Evolutionary conservation across 2,797 vertebrate species (phyloP), one percentile per base, ranked within the genome.

Genomic region (Perdix hodgsoniae): DNA sequence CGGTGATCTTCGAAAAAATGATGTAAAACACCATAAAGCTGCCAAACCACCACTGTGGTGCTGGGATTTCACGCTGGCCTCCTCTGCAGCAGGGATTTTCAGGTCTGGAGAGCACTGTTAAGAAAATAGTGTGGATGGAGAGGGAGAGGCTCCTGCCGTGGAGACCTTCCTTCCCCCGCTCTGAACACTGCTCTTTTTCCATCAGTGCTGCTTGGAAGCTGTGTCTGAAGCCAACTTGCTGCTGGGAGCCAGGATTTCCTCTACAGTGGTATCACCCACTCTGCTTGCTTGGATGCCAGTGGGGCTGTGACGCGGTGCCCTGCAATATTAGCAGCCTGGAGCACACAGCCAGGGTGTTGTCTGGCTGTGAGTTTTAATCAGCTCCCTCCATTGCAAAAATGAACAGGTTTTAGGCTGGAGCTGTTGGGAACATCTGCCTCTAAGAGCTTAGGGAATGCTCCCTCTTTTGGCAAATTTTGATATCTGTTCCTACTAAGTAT

Each of bases 1-100:
- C 92, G 87, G 87, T 82, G 91, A 49, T 95, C 89, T 76, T 74
- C 93, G 87, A 90, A 92, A 13, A 90, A 96, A 81, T 91, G 93
- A 96, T 96, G 88, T 96, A 95, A 95, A 96, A 84, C 61, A 42
- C 76, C 77, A 35, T 95, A 94, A 95, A 94, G 89, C 93, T 96
- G 94, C 95, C 94, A 96, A 95, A 70, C 87, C 87, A 88, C 73
- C 85, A n/a, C 60, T 33, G 94, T 0, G 21, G 94, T 59, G 84
- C 64, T 50, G 83, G 84, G 93, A 65, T 83, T 54, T 93, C 80
- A 13, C 14, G 87, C 86, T 93, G 89, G 83, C 87, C 87, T 42
- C 84, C 85, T 81, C 84, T 93, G 84, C 91, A 88, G 84, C 74
- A 23, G 27, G 21, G 72, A 44, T 80, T 91, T 71, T 86, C 67